Base-by-base conservation (phyloP, 2,888 invertebrate genomes). In the Tenodera sinensis region DNA sequence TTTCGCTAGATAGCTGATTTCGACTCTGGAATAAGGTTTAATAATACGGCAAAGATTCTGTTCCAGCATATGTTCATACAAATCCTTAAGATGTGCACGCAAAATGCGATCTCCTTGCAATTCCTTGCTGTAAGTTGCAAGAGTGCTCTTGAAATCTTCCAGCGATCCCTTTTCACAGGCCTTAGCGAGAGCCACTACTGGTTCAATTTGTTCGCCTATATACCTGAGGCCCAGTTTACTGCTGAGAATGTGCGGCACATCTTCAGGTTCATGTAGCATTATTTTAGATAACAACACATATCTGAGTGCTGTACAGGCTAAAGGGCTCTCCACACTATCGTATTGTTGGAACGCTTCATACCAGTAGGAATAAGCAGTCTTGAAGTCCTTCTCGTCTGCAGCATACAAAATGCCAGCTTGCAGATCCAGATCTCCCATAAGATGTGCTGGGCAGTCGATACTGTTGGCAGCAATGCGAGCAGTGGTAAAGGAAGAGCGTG, bases 311-410 rank as follows among this genome's bases (percentile, higher is more conserved):
- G 97, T 97, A 47, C 99, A 94, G 3, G 99, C 99, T 93, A 97
- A 98, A 6, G 96, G 96, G 92, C 96, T 97, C 92, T 98, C 98
- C 7, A 98, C 97, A 91, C 98, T 98, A 93, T 99, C 99, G 93
- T 98, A 99, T 91, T 99, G 98, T 94, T 99, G 99, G 93, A 99
- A 99, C 20, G 99, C 99, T 95, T 99, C 99, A 93, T 99, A 99
- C 93, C 99, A 99, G 93, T 99, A 99, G 89, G 99, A 99, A 94
- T 98, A 99, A 85, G 99, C 99, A 89, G 99, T 99, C 95, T 99
- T 99, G 93, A 99, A 99, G 93, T 99, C 99, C 92, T 98, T 97
- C 93, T 99, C 99, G 93, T 99, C 99, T 27, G 99, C 99, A 20
- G 99, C 99, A 94, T 99, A 99, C 89, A 99, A 94, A 91, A 99